Base-by-base conservation (phyloP, 2,113 vertebrate genomes). In the Macrotis lagotis region DNA sequence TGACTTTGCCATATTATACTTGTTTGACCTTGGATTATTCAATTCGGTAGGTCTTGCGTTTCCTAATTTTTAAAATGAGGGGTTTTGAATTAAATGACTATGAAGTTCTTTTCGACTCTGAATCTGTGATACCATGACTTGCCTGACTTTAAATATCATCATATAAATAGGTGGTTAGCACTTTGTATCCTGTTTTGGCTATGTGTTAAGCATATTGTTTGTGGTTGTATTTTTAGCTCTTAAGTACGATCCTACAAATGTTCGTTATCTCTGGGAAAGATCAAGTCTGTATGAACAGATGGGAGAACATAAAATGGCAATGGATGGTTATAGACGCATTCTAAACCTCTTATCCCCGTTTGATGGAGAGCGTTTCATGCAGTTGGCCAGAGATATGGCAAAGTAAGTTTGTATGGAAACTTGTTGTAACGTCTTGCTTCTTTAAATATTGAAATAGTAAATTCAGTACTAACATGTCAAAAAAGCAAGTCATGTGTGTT, bases 301-400 rank as follows among this genome's bases (percentile, higher is more conserved):
- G 92, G 99, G 99, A 0, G 99, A 99, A 11, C 99, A 99, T 96
- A 99, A 99, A 96, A 98, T 99, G 97, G 99, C 99, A 44, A 99
- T 99, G 99, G 99, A 99, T 1, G 99, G 99, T 51, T 99, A 99
- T 97, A 98, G 99, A 92, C 99, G 98, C 48, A 99, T 99, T 97
- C 97, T 99, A 88, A 99, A 99, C 0, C 99, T 99, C 55, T 98
- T 99, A 96, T 99, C 99, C 8, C 98, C 99, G 52, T 98, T 99
- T 31, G 99, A 99, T 4, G 99, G 99, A 8, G 99, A 99, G 53
- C 99, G 99, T 55, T 99, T 99, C 96, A 99, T 99, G 99, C 99
- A 99, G 96, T 97, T 99, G 93, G 99, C 99, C 25, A 99, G 99
- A 92, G 99, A 99, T 98, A 99, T 99, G 99, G 99, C 99, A 95